phyloP scores from a whole-genome alignment of 2,797 vertebrate species.

The Eulemur coronatus region DNA sequence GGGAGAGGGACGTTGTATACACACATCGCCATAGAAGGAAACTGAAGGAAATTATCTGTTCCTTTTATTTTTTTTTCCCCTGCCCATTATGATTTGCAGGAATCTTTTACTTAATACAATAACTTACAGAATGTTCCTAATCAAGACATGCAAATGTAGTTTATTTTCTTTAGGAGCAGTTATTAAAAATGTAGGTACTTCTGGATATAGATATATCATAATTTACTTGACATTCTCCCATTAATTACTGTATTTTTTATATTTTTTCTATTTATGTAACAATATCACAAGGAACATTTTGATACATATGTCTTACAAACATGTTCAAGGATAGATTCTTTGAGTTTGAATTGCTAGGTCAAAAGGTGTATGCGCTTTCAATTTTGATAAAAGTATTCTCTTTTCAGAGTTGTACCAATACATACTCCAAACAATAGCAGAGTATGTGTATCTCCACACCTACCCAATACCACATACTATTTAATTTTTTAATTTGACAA shows the following conservation, averaged over 20 bases:
- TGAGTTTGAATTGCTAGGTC: background rate
- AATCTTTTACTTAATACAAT: background rate
- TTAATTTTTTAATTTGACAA: background rate
- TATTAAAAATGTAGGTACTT: background rate
- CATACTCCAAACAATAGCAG: background rate
- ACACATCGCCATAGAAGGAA: background rate
- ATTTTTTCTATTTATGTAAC: background rate
- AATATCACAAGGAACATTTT: conserved; percentile 1
- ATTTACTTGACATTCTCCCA: conserved; percentile 31
- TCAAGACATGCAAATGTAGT: background rate
- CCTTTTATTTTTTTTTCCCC: background rate
- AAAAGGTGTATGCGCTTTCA: background rate
- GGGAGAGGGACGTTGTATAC: background rate
- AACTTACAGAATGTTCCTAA: background rate
- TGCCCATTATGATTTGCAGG: background rate
- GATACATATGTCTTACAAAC: background rate
- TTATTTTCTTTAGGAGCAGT: background rate
- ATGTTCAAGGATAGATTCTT: background rate
- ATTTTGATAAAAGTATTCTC: background rate
- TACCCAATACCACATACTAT: background rate
- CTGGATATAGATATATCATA: background rate
- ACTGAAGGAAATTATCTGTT: background rate
- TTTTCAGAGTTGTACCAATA: background rate
- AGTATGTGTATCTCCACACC: background rate
- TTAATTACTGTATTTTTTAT: background rate